phyloP scores from a whole-genome alignment of 2,888 invertebrate genomes.

The Sialis lutaria region DNA sequence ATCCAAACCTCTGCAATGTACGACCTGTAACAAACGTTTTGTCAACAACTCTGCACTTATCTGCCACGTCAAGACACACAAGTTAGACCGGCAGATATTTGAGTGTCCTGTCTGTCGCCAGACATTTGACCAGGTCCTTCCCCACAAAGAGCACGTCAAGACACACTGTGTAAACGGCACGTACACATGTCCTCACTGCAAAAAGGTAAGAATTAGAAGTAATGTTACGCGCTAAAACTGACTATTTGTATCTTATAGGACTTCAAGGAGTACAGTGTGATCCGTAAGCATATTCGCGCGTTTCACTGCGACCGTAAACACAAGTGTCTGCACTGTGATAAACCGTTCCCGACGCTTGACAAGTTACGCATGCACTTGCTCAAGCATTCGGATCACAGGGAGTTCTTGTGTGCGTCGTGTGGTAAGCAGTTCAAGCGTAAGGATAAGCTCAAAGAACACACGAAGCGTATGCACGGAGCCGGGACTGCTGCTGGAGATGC shows the following conservation, averaged over 20 bases:
- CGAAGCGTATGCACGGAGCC: slow-evolving; percentile 41
- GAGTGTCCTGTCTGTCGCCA: slow-evolving; percentile 58
- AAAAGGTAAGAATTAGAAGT: slow-evolving; percentile 25
- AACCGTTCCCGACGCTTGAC: slow-evolving; percentile 50
- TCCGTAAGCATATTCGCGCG: slow-evolving; percentile 55
- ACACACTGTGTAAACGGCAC: slow-evolving; percentile 43
- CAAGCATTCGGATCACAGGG: slow-evolving; percentile 43
- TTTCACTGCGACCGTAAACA: slow-evolving; percentile 53
- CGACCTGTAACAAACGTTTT: slow-evolving; percentile 44
- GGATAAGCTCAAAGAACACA: slow-evolving; percentile 56
- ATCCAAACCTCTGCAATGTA: slow-evolving; percentile 49
- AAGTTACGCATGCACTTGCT: slow-evolving; percentile 56
- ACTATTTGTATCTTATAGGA: slow-evolving; percentile 21
- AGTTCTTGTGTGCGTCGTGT: slow-evolving; percentile 59
- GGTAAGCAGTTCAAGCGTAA: slow-evolving; percentile 63
- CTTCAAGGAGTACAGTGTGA: slow-evolving; percentile 48
- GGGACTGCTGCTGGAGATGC: neutral
- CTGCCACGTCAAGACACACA: slow-evolving; percentile 53
- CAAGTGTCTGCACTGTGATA: slow-evolving; percentile 48
- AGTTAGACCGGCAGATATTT: slow-evolving; percentile 39
- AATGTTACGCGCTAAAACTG: neutral
- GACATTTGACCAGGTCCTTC: slow-evolving; percentile 43
- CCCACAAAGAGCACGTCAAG: slow-evolving; percentile 46
- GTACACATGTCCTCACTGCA: slow-evolving; percentile 52
- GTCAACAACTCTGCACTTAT: slow-evolving; percentile 54